Evolutionary conservation across 1,140 invertebrate species (phyloP), one percentile per base, ranked within the genome.

Genomic region (Cherax destructor): DNA sequence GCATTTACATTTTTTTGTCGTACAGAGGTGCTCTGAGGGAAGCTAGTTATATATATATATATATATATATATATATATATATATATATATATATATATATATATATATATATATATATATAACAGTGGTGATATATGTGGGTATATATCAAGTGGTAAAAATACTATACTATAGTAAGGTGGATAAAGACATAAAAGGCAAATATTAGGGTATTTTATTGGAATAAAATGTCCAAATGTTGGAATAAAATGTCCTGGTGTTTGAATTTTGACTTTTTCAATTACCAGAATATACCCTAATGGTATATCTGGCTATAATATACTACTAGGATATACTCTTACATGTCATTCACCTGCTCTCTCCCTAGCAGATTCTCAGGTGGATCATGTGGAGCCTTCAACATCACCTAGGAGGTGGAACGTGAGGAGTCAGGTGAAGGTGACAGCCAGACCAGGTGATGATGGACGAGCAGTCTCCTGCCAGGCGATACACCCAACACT

Each of bases 401-500:
- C 85, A 2, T 21, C 52, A 21, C 76, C 85, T 10, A 69, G 85
- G 11, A 18, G 76, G 1, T 87, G 85, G 85, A 78, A 30, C 18
- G 56, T 78, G 24, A 11, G 76, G 76, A 87, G 85, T 30, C 85
- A 74, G 18, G 47, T 87, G 50, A 59, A 41, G 13, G 52, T 87
- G 13, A 21, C 74, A 24, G 61, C 85, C 13, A n/a, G 3, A 4
- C 50, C 85, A 3, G 52, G 47, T 13, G 85, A 87, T 24, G 85
- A 87, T 30, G 72, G 52, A 0, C 16, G 56, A 4, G 1, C 47
- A 4, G 78, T 56, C 74, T 77, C 76, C 74, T 87, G 85, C 47
- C 85, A 59, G 24, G 85, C 85, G 0, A n/a, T 77, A 9, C 85
- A 87, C 76, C 85, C 85, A n/a, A 47, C 50, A 41, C 76, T 87